A percentile compares a stretch with the other conserved stretches of the same genome.
These are phyloP conservation scores for Tetragnatha versicolor DNA, from an alignment of 1,140 invertebrate species.

Conservation along the genomic window DNA sequence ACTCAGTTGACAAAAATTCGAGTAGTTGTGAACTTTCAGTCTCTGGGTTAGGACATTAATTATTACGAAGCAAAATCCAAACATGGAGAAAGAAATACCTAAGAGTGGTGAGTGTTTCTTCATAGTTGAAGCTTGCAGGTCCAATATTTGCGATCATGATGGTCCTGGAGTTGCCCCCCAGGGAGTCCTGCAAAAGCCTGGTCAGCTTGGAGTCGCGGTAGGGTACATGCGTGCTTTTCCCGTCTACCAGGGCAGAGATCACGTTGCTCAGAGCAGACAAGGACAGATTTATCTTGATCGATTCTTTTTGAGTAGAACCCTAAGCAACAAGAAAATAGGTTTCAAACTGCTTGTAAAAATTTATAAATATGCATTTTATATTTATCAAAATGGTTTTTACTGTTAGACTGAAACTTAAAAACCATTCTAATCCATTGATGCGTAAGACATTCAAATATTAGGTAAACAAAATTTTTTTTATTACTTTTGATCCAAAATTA, in stretches of 20 bases:
- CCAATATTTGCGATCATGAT: slow-evolving; percentile 97
- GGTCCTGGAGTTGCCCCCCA: slow-evolving; percentile 95
- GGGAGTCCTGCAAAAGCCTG: slow-evolving; percentile 87
- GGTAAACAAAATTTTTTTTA: no score
- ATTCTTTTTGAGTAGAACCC: slow-evolving; percentile 91
- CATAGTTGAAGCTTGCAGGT: slow-evolving; percentile 94
- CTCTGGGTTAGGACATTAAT: neutral
- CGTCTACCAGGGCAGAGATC: slow-evolving; percentile 89
- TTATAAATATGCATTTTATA: no score
- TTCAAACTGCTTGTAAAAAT: no score
- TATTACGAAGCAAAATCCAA: neutral
- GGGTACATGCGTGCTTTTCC: slow-evolving; percentile 84
- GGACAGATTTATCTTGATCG: slow-evolving; percentile 94
- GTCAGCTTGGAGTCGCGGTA: slow-evolving; percentile 95
- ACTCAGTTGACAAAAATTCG: neutral
- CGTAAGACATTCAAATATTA: no score
- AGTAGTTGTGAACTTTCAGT: neutral
- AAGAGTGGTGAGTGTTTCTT: slow-evolving; percentile 91
- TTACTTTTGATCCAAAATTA: neutral
- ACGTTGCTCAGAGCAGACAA: slow-evolving; percentile 93
- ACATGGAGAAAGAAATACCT: slow-evolving; percentile 61
- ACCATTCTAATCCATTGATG: no score
- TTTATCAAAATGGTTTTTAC: no score
- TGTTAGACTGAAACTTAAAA: no score
- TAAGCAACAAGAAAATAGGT: slow-evolving; percentile 58